Percentiles rank a stretch among this genome's conserved stretches.
Evolutionary conservation across 2,797 vertebrate species (phyloP).

Genomic region (Manis pentadactyla): DNA sequence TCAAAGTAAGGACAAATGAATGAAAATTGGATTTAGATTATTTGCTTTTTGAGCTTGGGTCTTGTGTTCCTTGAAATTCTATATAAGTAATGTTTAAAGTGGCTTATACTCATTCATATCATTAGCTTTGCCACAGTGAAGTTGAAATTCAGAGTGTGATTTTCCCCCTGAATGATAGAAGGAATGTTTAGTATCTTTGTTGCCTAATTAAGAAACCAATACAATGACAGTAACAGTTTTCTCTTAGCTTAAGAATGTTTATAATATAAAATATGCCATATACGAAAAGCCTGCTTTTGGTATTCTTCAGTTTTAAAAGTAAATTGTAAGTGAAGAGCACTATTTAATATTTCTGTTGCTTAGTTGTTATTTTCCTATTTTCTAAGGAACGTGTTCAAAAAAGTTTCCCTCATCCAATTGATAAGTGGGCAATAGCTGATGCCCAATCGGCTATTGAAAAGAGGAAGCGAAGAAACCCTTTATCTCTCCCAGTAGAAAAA

Average conservation of each 20-base stretch:
- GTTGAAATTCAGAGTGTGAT: slow-evolving; percentile 13
- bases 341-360: slow-evolving; percentile 68
- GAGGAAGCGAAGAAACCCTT: slow-evolving; percentile 95
- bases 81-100: slow-evolving; percentile 44
- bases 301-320: slow-evolving; percentile 64
- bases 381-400: slow-evolving; percentile 96
- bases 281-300: slow-evolving; percentile 46
- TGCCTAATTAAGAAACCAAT: slow-evolving; percentile 41
- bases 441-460: slow-evolving; percentile 97
- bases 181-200: background rate
- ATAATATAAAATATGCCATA: slow-evolving; percentile 45
- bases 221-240: background rate
- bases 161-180: background rate
- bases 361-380: slow-evolving; percentile 74
- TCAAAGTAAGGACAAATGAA: slow-evolving; percentile 48
- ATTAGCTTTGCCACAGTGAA: slow-evolving; percentile 35
- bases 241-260: slow-evolving; percentile 27
- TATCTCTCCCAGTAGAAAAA: slow-evolving; percentile 97
- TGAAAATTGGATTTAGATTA: slow-evolving; percentile 37
- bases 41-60: slow-evolving; percentile 25
- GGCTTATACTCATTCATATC: background rate
- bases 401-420: slow-evolving; percentile 97
- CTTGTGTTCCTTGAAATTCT: slow-evolving; percentile 39
- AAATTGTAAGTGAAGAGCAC: slow-evolving; percentile 58
- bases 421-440: slow-evolving; percentile 98